These are phyloP conservation scores for Entomyzon cyanotis DNA, from an alignment of 2,113 vertebrate genomes.

Conservation along the genomic window DNA sequence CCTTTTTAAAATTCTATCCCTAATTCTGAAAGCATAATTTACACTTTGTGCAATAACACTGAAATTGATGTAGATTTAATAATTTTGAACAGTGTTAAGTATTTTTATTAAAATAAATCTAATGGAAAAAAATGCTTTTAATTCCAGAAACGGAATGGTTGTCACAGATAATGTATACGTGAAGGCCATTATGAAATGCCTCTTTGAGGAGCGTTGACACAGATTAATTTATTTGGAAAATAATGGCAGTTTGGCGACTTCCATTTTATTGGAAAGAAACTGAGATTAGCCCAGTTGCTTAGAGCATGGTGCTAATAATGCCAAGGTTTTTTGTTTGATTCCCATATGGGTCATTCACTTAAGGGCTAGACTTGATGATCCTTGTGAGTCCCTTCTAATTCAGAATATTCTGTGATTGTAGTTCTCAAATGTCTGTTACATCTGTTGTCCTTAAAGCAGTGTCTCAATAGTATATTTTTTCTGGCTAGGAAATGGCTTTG, in stretches of 20 bases:
- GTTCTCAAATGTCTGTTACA: background rate
- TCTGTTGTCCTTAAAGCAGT: background rate
- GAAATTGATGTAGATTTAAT: constrained; percentile 61
- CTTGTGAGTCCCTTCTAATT: background rate
- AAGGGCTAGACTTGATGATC: background rate
- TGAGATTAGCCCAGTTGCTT: background rate
- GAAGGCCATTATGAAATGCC: constrained; percentile 44
- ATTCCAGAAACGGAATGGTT: constrained; percentile 54
- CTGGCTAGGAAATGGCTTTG: background rate
- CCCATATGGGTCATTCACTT: background rate
- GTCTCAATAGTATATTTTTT: background rate
- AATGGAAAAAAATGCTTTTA: constrained; percentile 57
- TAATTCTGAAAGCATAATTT: constrained; percentile 74
- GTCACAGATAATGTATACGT: constrained; percentile 54
- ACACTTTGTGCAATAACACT: constrained; percentile 67
- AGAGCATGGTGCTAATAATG: background rate
- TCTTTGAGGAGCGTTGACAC: constrained; percentile 41
- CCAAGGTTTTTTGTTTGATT: background rate
- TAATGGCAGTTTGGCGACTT: background rate
- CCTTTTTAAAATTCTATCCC: constrained; percentile 59
- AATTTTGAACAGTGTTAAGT: constrained; percentile 67
- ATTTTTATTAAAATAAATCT: constrained; percentile 64
- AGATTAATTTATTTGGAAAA: constrained; percentile 41
- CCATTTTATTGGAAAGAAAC: constrained; percentile 31
- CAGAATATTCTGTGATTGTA: background rate